A percentile compares a stretch with the other conserved stretches of the same genome.
Evolutionary conservation across 2,113 vertebrate genomes (phyloP).

Genomic region (Clarias macrocephalus): DNA sequence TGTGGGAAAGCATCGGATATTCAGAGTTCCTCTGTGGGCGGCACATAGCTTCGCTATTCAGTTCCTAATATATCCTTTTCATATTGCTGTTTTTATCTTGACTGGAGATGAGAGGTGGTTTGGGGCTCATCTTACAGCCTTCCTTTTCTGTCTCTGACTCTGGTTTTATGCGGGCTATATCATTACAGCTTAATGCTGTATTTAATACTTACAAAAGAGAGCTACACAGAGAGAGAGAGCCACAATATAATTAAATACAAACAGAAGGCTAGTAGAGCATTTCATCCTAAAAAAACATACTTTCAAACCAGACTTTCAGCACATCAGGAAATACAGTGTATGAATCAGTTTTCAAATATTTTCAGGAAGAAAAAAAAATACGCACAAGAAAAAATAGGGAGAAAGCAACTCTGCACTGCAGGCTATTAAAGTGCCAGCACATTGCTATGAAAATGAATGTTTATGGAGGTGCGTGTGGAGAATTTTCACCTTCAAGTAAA

Average conservation of each 20-base stretch:
- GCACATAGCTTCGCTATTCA: neutral
- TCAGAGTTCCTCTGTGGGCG: neutral
- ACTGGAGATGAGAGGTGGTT: neutral
- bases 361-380: neutral
- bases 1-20: neutral
- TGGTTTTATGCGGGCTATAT: neutral
- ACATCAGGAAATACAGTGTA: neutral
- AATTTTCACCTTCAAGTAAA: neutral
- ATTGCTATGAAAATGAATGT: neutral
- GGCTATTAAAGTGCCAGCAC: neutral
- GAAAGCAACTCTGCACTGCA: neutral
- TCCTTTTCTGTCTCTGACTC: neutral
- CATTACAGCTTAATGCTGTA: neutral
- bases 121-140: constrained; percentile 1
- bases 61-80: constrained; percentile 17
- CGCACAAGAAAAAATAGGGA: neutral
- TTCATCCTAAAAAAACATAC: neutral
- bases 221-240: neutral
- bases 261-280: neutral
- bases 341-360: neutral
- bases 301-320: neutral
- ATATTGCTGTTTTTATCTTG: constrained; percentile 10
- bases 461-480: neutral
- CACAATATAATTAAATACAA: neutral
- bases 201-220: constrained; percentile 12